Evolutionary conservation across 2,888 invertebrate species (phyloP).

Genomic region (Andrena hattorfiana): DNA sequence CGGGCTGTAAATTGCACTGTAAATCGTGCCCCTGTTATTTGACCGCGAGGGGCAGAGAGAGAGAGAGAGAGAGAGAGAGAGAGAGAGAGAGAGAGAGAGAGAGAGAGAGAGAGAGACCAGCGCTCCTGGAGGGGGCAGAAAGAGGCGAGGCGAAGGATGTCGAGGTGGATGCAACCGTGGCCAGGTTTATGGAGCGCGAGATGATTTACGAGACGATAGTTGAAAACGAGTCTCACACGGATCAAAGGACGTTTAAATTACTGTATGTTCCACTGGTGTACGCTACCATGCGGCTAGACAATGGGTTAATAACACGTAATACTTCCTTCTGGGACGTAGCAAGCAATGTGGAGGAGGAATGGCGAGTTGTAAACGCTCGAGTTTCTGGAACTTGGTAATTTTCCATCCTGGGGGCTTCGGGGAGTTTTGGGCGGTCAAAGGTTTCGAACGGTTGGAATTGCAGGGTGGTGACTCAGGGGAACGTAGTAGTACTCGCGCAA

Average conservation of each 20-base stretch:
- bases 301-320: constrained; percentile 59
- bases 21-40: constrained; percentile 69
- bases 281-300: constrained; percentile 54
- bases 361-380: not conserved
- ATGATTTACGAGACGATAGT: constrained; percentile 73
- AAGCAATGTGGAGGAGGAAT: not conserved
- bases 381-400: not conserved
- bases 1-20: constrained; percentile 68
- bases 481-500: no score
- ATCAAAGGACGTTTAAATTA: constrained; percentile 71
- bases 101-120: constrained; percentile 14
- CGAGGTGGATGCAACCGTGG: constrained; percentile 42
- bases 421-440: no score
- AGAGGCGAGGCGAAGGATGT: constrained; percentile 1
- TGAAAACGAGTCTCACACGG: constrained; percentile 72
- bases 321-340: not conserved
- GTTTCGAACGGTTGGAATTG: no score
- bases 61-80: constrained; percentile 16
- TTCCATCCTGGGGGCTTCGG: no score
- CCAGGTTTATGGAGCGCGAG: constrained; percentile 67
- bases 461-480: no score
- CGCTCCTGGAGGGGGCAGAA: constrained; percentile 20
- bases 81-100: no score
- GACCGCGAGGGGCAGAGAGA: constrained; percentile 24
- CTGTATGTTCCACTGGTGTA: constrained; percentile 44